A percentile compares a stretch with the other conserved stretches of the same genome.
Evolutionary conservation across 2,888 invertebrate species (phyloP).

Genomic region (Thecocarcelia acutangulata): DNA sequence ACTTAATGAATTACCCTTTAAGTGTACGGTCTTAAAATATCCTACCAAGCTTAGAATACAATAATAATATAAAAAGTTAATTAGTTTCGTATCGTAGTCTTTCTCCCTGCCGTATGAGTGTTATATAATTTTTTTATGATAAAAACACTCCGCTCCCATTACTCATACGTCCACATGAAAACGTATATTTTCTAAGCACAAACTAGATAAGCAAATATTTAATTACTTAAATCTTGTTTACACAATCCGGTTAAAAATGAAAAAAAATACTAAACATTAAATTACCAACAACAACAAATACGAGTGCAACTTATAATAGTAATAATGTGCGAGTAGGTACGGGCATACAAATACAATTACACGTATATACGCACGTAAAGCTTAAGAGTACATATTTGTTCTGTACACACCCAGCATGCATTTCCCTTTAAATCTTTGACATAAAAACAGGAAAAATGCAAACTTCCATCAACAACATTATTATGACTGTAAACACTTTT

Average conservation of each 20-base stretch:
- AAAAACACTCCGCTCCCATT: background rate
- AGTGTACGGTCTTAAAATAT: too few relatives aligned
- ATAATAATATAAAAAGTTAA: too few relatives aligned
- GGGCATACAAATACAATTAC: too few relatives aligned
- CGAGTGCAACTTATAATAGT: constrained; percentile 41
- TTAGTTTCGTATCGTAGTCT: too few relatives aligned
- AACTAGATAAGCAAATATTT: constrained; percentile 49
- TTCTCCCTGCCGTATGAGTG: constrained; percentile 13
- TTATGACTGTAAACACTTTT: constrained; percentile 67
- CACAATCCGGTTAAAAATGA: constrained; percentile 24
- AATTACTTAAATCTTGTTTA: constrained; percentile 62
- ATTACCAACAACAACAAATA: constrained; percentile 5
- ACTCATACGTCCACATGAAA: constrained; percentile 18
- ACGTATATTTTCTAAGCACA: constrained; percentile 15
- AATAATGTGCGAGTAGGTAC: constrained; percentile 26
- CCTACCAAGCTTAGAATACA: too few relatives aligned
- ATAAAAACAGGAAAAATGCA: constrained; percentile 20
- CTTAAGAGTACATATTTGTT: constrained; percentile 20
- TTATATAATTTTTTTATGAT: constrained; percentile 19
- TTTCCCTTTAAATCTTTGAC: constrained; percentile 2
- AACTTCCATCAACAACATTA: constrained; percentile 57
- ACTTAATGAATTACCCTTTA: too few relatives aligned
- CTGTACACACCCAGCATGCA: background rate
- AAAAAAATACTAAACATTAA: background rate
- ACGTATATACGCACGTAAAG: background rate